Evolutionary conservation across 2,113 vertebrate genomes (phyloP).

Genomic region (Lamprotornis superbus): DNA sequence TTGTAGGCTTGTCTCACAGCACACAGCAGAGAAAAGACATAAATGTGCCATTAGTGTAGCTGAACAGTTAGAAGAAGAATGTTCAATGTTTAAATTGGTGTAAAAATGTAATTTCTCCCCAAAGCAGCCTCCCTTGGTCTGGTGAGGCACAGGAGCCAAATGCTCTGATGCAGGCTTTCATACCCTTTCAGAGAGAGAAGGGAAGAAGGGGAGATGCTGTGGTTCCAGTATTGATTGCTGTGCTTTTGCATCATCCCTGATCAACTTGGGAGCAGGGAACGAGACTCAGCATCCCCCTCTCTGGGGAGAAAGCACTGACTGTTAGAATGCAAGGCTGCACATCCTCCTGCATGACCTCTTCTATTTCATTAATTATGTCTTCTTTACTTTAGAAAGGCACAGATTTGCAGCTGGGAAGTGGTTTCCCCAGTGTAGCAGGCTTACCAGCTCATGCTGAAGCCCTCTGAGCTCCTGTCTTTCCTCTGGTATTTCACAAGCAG

Average conservation of each 20-base stretch:
- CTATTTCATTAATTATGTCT: not conserved
- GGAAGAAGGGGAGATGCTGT: not conserved
- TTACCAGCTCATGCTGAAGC: not conserved
- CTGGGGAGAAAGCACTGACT: not conserved
- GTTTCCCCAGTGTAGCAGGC: rapidly evolving
- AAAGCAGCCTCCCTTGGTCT: not conserved
- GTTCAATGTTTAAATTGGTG: not conserved
- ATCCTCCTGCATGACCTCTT: rapidly evolving
- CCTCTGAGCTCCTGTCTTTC: not conserved
- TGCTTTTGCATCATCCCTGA: not conserved
- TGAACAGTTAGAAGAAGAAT: not conserved
- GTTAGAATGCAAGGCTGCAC: not conserved
- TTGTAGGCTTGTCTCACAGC: not conserved
- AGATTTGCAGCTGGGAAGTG: not conserved
- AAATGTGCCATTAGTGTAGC: not conserved
- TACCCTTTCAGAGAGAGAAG: not conserved
- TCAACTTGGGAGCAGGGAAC: not conserved
- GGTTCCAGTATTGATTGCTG: not conserved
- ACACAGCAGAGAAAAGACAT: not conserved
- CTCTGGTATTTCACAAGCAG: not conserved
- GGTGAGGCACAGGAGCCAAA: not conserved
- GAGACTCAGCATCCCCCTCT: not conserved
- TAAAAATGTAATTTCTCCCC: not conserved
- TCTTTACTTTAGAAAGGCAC: not conserved
- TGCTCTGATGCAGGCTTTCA: not conserved